phyloP scores from a whole-genome alignment of 2,797 vertebrate genomes.

The Microctenopoma steveboyesi region DNA sequence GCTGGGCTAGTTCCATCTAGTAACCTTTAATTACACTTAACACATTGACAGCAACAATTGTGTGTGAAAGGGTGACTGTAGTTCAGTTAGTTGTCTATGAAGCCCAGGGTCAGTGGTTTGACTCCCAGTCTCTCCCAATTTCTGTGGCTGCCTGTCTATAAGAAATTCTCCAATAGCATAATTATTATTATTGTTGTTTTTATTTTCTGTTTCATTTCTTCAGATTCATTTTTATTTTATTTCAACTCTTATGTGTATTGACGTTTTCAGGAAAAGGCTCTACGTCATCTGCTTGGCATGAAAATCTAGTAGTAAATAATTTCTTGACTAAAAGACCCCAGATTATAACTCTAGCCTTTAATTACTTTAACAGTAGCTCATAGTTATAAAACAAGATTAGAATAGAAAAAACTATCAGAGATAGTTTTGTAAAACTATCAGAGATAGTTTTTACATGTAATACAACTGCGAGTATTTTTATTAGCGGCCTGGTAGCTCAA shows the following conservation, averaged over 20 bases:
- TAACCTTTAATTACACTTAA: too few relatives aligned
- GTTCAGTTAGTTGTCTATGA: neutral
- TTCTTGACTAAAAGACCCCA: neutral
- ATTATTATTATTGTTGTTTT: neutral
- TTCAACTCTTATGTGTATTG: neutral
- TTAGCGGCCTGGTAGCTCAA: too few relatives aligned
- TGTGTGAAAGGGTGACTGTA: neutral
- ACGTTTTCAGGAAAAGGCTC: neutral
- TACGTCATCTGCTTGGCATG: constrained; percentile 15
- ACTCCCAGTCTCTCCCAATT: neutral
- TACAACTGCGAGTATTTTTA: too few relatives aligned
- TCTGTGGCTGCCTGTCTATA: neutral
- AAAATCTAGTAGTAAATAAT: neutral
- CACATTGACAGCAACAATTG: too few relatives aligned
- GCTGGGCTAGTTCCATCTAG: constrained; percentile 32
- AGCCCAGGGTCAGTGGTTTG: too few relatives aligned
- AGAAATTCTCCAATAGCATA: too few relatives aligned
- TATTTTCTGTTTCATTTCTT: neutral
- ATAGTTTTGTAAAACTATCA: too few relatives aligned
- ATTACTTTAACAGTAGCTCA: neutral
- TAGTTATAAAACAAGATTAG: too few relatives aligned
- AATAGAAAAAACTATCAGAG: too few relatives aligned
- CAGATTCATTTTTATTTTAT: neutral
- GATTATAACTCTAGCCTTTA: neutral
- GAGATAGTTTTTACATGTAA: too few relatives aligned